Evolutionary conservation across 2,113 vertebrate genomes (phyloP), one percentile per base, ranked within the genome.

Genomic region (Martes martes): DNA sequence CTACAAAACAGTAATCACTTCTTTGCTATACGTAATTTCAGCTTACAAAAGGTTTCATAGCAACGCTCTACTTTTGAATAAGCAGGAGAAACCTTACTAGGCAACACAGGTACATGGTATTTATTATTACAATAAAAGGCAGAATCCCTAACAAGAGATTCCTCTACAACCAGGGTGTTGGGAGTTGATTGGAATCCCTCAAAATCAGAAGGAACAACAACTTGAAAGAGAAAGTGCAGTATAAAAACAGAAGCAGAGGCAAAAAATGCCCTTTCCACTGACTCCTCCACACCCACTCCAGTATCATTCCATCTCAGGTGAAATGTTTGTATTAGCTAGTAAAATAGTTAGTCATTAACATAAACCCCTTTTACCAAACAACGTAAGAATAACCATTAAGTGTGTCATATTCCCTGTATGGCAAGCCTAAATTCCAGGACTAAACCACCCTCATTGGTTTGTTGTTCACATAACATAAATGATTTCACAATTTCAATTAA

Each of bases 201-300:
- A 50, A 91, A 93, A 96, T 36, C 31, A 45, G 45, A 18, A 31
- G 4, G 42, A 89, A 71, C 24, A 94, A 83, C 36, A 71, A 55
- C 42, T 83, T 69, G 15, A 39, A 90, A 88, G 36, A 83, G 91
- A 76, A 90, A 84, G 23, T 28, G 47, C 39, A 95, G 3, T 50
- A 82, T 79, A 74, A 74, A 85, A 96, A 92, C 33, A 86, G 55
- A 96, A 90, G n/a, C 61, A 89, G n/a, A 94, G 36, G 80, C 83
- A 93, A 59, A 7, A 91, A 87, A 86, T 15, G 61, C 31, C n/a
- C 50, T 97, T 94, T 55, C 78, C 76, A 87, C 3, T 74, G 67
- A 81, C 6, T 6, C 31, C 69, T 73, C 69, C 50, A 78, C 42
- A 78, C 31, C 74, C 78, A 94, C 42, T 6, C n/a, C 23, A 79